These are phyloP conservation scores for Bactericera cockerelli DNA, from an alignment of 1,140 invertebrate genomes.

Conservation along the genomic window DNA sequence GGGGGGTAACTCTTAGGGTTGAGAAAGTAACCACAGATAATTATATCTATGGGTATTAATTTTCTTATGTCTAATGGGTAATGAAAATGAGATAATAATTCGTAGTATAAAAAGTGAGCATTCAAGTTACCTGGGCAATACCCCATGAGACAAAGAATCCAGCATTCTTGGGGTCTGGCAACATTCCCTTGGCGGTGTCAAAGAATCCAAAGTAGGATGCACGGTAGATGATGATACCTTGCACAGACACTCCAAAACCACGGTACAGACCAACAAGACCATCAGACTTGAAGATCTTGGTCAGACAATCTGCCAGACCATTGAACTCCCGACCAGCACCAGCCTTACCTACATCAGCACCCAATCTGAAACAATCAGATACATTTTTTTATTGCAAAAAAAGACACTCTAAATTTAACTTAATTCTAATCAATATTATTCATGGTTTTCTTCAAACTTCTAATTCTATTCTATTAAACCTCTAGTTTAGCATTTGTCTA, in stretches of 20 bases:
- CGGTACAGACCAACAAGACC: constrained; percentile 75
- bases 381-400: constrained; percentile 16
- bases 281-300: constrained; percentile 76
- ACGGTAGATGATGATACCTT: constrained; percentile 78
- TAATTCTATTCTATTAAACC: neutral
- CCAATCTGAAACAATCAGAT: constrained; percentile 37
- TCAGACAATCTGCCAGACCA: constrained; percentile 71
- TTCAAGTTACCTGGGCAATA: constrained; percentile 57
- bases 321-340: constrained; percentile 68
- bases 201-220: constrained; percentile 92
- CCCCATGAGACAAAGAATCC: constrained; percentile 69
- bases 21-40: too few species aligned
- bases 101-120: too few species aligned
- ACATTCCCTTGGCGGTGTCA: constrained; percentile 76
- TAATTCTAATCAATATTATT: too few species aligned
- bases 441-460: too few species aligned
- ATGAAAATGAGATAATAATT: too few species aligned
- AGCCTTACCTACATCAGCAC: constrained; percentile 69
- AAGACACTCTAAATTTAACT: too few species aligned
- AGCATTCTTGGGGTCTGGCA: constrained; percentile 71
- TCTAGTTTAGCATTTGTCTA: too few species aligned
- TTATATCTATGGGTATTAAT: too few species aligned
- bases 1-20: too few species aligned
- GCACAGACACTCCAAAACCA: constrained; percentile 84
- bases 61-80: too few species aligned